These are phyloP conservation scores for Chirona hameri DNA, from an alignment of 2,888 invertebrate genomes.

Conservation along the genomic window DNA sequence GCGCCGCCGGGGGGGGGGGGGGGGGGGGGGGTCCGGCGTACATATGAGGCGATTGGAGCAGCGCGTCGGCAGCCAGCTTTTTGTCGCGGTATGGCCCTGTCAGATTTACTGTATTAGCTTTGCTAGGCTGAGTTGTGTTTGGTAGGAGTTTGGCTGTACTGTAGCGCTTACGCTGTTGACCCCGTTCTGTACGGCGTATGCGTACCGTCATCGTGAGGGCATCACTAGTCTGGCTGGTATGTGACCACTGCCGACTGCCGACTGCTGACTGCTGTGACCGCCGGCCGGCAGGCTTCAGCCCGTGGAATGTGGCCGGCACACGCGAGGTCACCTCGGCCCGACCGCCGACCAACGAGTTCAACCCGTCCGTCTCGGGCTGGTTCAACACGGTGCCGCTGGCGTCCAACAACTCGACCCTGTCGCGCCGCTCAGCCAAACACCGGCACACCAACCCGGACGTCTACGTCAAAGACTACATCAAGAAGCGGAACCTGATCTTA, in stretches of 20 bases:
- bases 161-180: too few relatives aligned
- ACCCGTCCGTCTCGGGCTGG: constrained; percentile 61
- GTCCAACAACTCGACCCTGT: constrained; percentile 64
- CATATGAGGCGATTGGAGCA: too few relatives aligned
- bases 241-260: too few relatives aligned
- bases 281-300: constrained; percentile 9
- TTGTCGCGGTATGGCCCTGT: too few relatives aligned
- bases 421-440: constrained; percentile 56
- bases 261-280: background rate
- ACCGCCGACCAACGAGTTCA: constrained; percentile 31
- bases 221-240: too few relatives aligned
- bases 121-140: too few relatives aligned
- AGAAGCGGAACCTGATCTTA: constrained; percentile 88
- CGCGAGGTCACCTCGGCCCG: background rate
- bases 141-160: too few relatives aligned
- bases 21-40: background rate
- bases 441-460: constrained; percentile 59
- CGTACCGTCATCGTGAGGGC: too few relatives aligned
- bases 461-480: constrained; percentile 90
- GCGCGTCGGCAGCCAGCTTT: too few relatives aligned
- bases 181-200: too few relatives aligned
- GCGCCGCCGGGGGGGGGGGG: background rate
- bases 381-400: constrained; percentile 87
- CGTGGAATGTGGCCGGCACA: background rate
- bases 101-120: too few relatives aligned